phyloP scores from a whole-genome alignment of 1,140 invertebrate species.

The Varroa destructor region DNA sequence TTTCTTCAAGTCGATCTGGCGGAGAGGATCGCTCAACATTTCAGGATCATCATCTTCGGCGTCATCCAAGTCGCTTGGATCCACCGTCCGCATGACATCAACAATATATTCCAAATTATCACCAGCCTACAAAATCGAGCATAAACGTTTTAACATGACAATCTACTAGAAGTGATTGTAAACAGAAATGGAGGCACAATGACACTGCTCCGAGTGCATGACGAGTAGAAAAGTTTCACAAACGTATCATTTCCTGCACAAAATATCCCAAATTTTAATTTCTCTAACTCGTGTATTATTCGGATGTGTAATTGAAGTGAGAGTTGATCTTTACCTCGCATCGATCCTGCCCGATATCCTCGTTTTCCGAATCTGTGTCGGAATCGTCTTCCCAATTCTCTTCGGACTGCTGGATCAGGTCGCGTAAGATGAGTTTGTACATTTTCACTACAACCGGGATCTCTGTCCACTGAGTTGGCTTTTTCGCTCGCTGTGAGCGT shows the following conservation, averaged over 20 bases:
- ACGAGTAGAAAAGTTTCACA: not conserved
- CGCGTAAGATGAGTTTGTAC: slow-evolving; percentile 49
- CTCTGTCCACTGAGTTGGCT: slow-evolving; percentile 45
- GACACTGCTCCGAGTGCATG: not conserved
- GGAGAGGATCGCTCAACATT: slow-evolving; percentile 49
- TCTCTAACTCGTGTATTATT: not conserved
- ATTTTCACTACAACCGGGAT: slow-evolving; percentile 50
- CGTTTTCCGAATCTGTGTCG: slow-evolving; percentile 37
- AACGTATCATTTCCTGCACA: not conserved
- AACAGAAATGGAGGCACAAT: not conserved
- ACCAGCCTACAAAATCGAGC: not conserved
- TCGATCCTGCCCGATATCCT: slow-evolving; percentile 35
- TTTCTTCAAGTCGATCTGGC: slow-evolving; percentile 48
- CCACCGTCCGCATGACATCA: slow-evolving; percentile 13
- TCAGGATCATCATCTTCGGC: slow-evolving; percentile 45
- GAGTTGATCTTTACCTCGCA: not conserved
- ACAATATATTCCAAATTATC: slow-evolving; percentile 2
- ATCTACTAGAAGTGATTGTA: no score
- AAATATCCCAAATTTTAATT: no score
- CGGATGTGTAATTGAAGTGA: not conserved
- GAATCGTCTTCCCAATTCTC: slow-evolving; percentile 40
- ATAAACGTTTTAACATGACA: not conserved
- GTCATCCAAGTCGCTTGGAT: slow-evolving; percentile 31
- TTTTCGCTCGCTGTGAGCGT: slow-evolving; percentile 33
- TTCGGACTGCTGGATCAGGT: slow-evolving; percentile 44